Evolutionary conservation across 2,797 vertebrate genomes (phyloP).

Genomic region (Pseudotriccus pelzelni): DNA sequence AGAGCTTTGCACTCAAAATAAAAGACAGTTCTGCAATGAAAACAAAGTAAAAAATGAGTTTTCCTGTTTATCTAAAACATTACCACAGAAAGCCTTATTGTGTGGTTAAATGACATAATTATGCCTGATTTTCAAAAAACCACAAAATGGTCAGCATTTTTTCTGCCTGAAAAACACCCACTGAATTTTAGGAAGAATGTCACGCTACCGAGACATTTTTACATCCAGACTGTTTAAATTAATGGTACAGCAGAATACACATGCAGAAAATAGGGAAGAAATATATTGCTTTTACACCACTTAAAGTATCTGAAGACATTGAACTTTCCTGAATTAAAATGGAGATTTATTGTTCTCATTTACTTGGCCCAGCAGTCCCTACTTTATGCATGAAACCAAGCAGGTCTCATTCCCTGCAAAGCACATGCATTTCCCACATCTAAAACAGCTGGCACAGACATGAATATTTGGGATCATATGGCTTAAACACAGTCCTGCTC

Average conservation of each 20-base stretch:
- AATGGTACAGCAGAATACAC: conserved; percentile 13
- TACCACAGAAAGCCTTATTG: conserved; percentile 68
- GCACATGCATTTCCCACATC: conserved; percentile 48
- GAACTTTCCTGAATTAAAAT: conserved; percentile 10
- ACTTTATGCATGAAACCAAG: conserved; percentile 5
- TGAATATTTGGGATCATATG: conserved; percentile 27
- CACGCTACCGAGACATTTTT: conserved; percentile 35
- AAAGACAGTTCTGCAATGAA: conserved; percentile 15
- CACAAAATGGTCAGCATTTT: conserved; percentile 74
- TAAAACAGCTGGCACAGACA: conserved; percentile 54
- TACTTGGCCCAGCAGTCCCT: conserved; percentile 10
- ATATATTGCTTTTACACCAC: conserved; percentile 29
- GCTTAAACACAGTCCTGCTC: conserved; percentile 8
- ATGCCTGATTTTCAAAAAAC: conserved; percentile 68
- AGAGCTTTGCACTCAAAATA: not conserved
- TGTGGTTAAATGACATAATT: conserved; percentile 72
- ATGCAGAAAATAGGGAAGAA: conserved; percentile 1
- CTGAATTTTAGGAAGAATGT: conserved; percentile 67
- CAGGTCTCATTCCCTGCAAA: conserved; percentile 49
- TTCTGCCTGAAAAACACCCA: conserved; percentile 73
- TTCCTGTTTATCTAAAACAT: conserved; percentile 66
- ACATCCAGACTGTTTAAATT: conserved; percentile 64
- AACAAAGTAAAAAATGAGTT: conserved; percentile 49
- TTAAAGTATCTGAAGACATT: conserved; percentile 33
- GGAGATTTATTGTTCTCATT: conserved; percentile 38